Percentiles rank a stretch among this genome's conserved stretches.
Conservation (phyloP, 2,113 vertebrate genomes). For the Strix uralensis region DNA sequence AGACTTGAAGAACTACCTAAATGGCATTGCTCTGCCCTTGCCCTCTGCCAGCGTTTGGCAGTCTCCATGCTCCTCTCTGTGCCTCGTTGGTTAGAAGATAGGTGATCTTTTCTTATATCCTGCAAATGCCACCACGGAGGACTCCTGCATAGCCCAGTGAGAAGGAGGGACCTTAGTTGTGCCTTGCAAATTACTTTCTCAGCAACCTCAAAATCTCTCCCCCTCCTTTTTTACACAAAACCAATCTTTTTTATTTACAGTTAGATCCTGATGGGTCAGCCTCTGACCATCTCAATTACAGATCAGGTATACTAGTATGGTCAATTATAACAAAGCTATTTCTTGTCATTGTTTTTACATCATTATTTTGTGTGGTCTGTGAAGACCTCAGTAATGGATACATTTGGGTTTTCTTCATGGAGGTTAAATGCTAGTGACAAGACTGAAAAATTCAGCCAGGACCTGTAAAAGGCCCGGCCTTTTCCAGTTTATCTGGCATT, state of each 20-base stretch:
- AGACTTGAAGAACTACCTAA: neutral
- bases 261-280: neutral
- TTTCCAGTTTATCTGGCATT: neutral
- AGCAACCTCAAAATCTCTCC: neutral
- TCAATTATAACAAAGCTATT: neutral
- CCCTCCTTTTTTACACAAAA: neutral
- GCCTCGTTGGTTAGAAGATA: neutral
- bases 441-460: neutral
- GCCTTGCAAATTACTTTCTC: neutral
- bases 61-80: neutral
- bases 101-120: neutral
- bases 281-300: accelerated
- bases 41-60: neutral
- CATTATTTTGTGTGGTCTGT: neutral
- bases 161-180: accelerated
- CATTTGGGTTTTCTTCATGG: neutral
- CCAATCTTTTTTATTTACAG: neutral
- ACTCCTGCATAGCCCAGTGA: neutral
- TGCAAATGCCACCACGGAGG: accelerated
- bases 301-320: neutral
- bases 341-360: accelerated
- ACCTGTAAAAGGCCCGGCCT: neutral
- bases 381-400: neutral
- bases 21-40: neutral
- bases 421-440: neutral